Evolutionary conservation across 2,888 invertebrate genomes (phyloP).

Genomic region (Cylloceria caligata): DNA sequence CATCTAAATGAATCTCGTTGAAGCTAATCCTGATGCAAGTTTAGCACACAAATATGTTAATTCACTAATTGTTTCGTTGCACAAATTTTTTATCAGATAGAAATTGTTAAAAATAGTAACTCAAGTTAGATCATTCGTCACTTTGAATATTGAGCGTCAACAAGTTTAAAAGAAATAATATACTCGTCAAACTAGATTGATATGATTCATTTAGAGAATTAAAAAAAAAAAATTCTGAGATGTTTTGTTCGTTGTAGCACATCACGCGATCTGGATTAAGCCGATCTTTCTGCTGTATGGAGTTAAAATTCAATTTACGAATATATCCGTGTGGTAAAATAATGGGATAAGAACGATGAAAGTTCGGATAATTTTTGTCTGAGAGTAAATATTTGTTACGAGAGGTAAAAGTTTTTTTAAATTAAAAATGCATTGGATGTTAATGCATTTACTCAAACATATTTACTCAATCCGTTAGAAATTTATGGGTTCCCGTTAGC

Average conservation of each 20-base stretch:
- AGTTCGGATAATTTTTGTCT: not conserved
- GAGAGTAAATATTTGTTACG: not conserved
- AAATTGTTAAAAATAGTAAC: too few relatives aligned
- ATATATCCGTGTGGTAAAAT: not conserved
- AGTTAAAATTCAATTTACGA: not conserved
- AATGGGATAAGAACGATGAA: not conserved
- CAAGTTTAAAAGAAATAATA: too few relatives aligned
- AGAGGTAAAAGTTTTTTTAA: not conserved
- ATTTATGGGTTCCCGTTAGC: not conserved
- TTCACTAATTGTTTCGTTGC: too few relatives aligned
- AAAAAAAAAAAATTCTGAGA: too few relatives aligned
- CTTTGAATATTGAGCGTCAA: too few relatives aligned
- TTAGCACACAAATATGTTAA: too few relatives aligned
- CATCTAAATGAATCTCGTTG: too few relatives aligned
- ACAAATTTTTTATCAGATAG: too few relatives aligned
- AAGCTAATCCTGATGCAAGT: too few relatives aligned
- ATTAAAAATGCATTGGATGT: slow-evolving; percentile 5
- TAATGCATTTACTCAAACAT: slow-evolving; percentile 9
- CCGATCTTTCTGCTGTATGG: not conserved
- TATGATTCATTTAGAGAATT: not conserved
- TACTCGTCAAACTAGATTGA: not conserved
- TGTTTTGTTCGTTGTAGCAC: too few relatives aligned
- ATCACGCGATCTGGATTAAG: too few relatives aligned
- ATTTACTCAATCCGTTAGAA: not conserved
- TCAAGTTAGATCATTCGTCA: too few relatives aligned